These are phyloP conservation scores for Zaprionus lachaisei DNA, from an alignment of 1,140 invertebrate species.

Conservation along the genomic window DNA sequence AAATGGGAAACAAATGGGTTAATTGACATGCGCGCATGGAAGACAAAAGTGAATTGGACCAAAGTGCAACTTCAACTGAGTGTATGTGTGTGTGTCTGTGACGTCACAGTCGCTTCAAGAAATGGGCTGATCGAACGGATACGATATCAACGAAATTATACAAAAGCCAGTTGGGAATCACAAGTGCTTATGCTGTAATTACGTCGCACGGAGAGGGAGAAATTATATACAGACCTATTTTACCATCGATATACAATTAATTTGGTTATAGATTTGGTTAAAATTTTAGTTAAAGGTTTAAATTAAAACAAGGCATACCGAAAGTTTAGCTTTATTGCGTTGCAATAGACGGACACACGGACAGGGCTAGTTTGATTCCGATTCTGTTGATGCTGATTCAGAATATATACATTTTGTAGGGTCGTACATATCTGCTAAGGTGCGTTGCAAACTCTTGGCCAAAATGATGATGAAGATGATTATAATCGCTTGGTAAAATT, in stretches of 20 bases:
- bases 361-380: too few relatives aligned
- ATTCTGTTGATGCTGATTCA: too few relatives aligned
- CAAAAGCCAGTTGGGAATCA: slow-evolving; percentile 6
- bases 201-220: neutral
- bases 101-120: slow-evolving; percentile 1
- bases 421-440: too few relatives aligned
- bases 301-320: neutral
- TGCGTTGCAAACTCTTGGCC: too few relatives aligned
- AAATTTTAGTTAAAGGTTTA: neutral
- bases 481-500: neutral
- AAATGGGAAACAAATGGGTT: slow-evolving; percentile 66
- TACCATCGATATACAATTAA: neutral
- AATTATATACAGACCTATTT: neutral
- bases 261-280: neutral
- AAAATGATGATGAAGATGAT: too few relatives aligned
- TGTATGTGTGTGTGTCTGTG: neutral
- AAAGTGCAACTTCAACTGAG: slow-evolving; percentile 16
- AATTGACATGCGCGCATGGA: slow-evolving; percentile 45
- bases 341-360: too few relatives aligned
- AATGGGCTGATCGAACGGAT: neutral
- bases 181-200: slow-evolving; percentile 7
- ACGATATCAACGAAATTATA: neutral
- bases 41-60: slow-evolving; percentile 28
- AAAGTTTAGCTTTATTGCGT: too few relatives aligned
- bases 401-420: too few relatives aligned